Conservation (phyloP, 1,140 invertebrate genomes). For the Heliconius hermathena region DNA sequence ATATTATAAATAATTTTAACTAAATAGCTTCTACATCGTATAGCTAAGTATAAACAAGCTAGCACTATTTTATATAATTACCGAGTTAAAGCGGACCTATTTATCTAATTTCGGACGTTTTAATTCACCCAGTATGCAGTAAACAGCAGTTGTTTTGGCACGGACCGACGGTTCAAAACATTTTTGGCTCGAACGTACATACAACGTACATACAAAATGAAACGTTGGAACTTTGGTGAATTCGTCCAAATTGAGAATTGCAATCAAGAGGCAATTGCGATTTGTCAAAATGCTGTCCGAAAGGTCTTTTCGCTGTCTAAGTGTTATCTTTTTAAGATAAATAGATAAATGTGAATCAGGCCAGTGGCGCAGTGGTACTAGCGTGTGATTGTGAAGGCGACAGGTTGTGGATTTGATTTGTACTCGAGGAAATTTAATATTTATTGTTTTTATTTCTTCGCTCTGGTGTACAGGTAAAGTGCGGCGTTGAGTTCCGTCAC, state of each 20-base stretch:
- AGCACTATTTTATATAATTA: conserved; percentile 26
- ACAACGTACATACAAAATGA: conserved; percentile 38
- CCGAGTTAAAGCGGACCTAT: conserved; percentile 30
- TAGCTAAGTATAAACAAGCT: not conserved
- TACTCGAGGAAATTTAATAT: too few relatives aligned
- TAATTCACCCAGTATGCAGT: conserved; percentile 45
- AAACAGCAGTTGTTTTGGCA: conserved; percentile 43
- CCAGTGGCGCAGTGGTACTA: too few relatives aligned
- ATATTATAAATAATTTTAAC: too few relatives aligned
- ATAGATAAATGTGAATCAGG: not conserved
- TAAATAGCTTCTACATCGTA: too few relatives aligned
- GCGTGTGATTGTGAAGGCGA: too few relatives aligned
- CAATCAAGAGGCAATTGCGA: conserved; percentile 38
- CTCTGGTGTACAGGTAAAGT: too few relatives aligned
- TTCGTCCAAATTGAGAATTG: conserved; percentile 35
- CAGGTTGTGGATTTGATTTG: too few relatives aligned
- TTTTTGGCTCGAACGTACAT: conserved; percentile 37
- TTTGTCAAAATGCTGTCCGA: conserved; percentile 13
- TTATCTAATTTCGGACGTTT: conserved; percentile 46
- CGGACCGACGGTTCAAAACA: conserved; percentile 13
- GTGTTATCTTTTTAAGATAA: not conserved
- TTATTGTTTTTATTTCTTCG: too few relatives aligned
- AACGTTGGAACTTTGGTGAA: conserved; percentile 34
- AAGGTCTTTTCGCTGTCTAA: not conserved
- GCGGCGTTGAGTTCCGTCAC: too few relatives aligned